Conservation (phyloP, 2,113 vertebrate species). For the Paramormyrops kingsleyae region DNA sequence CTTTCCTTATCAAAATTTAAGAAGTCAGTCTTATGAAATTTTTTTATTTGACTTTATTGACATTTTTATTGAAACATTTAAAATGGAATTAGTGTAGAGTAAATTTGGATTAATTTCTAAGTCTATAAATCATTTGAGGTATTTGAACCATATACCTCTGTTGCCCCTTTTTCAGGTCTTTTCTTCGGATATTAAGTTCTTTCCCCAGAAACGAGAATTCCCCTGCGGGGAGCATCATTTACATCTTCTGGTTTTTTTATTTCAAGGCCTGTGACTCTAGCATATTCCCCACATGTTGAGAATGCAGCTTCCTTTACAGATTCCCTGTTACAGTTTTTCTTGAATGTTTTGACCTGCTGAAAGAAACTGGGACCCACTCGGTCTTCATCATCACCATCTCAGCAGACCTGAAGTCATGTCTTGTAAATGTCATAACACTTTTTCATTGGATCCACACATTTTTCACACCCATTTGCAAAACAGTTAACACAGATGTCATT, state of each 20-base stretch:
- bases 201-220: background rate
- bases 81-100: background rate
- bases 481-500: too few species aligned
- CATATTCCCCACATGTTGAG: background rate
- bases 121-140: background rate
- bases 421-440: too few species aligned
- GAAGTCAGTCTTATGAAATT: too few species aligned
- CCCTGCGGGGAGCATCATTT: conserved; percentile 8
- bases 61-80: background rate
- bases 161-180: background rate
- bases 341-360: background rate
- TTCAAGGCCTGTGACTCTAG: background rate
- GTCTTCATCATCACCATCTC: too few species aligned
- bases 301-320: conserved; percentile 9
- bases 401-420: too few species aligned
- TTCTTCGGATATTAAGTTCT: background rate
- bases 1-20: too few species aligned
- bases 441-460: too few species aligned
- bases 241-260: conserved; percentile 15
- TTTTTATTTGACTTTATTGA: too few species aligned
- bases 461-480: too few species aligned
- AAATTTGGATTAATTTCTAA: background rate
- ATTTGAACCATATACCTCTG: background rate
- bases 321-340: too few species aligned
- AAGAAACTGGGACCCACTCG: background rate